phyloP scores from a whole-genome alignment of 2,113 vertebrate species.

The Coreoperca whiteheadi region DNA sequence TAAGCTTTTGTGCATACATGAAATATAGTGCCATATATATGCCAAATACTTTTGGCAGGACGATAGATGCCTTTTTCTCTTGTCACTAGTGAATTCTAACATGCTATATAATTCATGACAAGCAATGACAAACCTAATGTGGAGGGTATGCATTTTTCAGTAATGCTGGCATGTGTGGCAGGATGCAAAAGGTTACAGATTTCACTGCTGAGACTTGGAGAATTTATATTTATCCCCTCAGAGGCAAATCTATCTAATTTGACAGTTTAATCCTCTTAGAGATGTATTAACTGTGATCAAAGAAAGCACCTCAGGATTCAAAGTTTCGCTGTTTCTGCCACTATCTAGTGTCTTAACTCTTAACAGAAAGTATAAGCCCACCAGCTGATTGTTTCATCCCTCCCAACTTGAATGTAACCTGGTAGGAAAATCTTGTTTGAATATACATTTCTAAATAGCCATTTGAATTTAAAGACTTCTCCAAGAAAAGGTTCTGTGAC shows the following conservation, averaged over 20 bases:
- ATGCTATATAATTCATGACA: slow-evolving; percentile 39
- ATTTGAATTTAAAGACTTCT: neutral
- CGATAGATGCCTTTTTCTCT: slow-evolving; percentile 5
- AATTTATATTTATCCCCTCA: slow-evolving; percentile 71
- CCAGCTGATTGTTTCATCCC: slow-evolving; percentile 28
- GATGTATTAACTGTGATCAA: slow-evolving; percentile 72
- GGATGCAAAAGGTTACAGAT: slow-evolving; percentile 63
- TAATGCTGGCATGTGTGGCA: slow-evolving; percentile 37
- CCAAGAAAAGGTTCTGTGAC: neutral
- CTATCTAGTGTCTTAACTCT: slow-evolving; percentile 32
- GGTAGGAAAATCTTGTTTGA: neutral
- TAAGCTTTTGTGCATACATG: slow-evolving; percentile 11
- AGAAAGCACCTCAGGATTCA: slow-evolving; percentile 61
- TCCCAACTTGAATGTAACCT: neutral
- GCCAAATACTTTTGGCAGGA: slow-evolving; percentile 18
- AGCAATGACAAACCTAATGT: slow-evolving; percentile 39
- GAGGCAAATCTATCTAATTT: slow-evolving; percentile 74
- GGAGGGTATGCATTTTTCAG: slow-evolving; percentile 56
- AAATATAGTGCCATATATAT: slow-evolving; percentile 23
- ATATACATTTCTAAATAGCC: neutral
- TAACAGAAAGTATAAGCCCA: slow-evolving; percentile 33
- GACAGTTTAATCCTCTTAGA: slow-evolving; percentile 77
- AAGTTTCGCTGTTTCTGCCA: slow-evolving; percentile 47
- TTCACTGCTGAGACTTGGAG: slow-evolving; percentile 60
- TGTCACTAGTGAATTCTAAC: slow-evolving; percentile 37